Percentiles rank a stretch among this genome's conserved stretches.
These are phyloP conservation scores for Gorsachius magnificus DNA, from an alignment of 2,797 vertebrate species.

Conservation along the genomic window DNA sequence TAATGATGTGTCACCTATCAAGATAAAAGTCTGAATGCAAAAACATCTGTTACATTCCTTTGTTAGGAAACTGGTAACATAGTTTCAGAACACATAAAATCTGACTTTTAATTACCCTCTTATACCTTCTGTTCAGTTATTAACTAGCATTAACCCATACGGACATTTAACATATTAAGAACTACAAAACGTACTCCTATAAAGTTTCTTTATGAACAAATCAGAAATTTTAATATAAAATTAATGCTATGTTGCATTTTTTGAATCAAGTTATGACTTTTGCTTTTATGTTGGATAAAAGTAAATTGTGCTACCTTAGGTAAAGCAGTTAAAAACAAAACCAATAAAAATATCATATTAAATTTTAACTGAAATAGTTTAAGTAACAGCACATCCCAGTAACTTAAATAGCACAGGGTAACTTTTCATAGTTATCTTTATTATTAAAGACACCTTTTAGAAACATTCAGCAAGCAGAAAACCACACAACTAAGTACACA, in stretches of 20 bases:
- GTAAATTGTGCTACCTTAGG: not conserved
- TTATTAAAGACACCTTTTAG: not conserved
- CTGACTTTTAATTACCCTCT: conserved; percentile 57
- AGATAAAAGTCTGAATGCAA: conserved; percentile 49
- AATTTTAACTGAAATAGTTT: not conserved
- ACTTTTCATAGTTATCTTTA: not conserved
- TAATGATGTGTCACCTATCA: conserved; percentile 57
- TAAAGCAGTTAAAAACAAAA: not conserved
- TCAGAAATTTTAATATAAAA: not conserved
- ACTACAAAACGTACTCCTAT: not conserved
- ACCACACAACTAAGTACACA: not conserved
- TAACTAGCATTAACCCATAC: conserved; percentile 6
- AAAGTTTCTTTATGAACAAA: not conserved
- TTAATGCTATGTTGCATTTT: not conserved
- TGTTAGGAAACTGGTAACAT: conserved; percentile 34
- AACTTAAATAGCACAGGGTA: not conserved
- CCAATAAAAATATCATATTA: not conserved
- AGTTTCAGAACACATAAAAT: conserved; percentile 29
- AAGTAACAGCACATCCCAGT: not conserved
- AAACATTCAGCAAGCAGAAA: not conserved
- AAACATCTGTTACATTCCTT: conserved; percentile 56
- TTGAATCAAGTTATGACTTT: not conserved
- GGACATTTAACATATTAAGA: not conserved
- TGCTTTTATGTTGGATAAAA: not conserved
- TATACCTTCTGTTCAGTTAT: conserved; percentile 23